phyloP scores from a whole-genome alignment of 2,888 invertebrate genomes.

The Hartigia nigra region DNA sequence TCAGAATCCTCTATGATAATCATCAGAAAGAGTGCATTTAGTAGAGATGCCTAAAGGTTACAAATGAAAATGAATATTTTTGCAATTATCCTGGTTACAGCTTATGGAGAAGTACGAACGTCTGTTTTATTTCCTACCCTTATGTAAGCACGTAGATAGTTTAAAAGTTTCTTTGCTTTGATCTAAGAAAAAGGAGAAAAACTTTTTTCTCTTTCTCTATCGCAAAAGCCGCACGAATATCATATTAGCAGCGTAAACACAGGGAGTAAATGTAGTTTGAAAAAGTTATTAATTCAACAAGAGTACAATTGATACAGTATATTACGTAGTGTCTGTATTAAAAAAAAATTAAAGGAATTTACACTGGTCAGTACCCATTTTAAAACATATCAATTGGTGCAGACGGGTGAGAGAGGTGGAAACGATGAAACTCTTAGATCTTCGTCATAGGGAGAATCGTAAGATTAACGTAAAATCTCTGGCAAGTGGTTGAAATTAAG shows the following conservation, averaged over 20 bases:
- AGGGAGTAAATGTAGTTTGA: neutral
- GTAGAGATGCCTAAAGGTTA: neutral
- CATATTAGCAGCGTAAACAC: neutral
- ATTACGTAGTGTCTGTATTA: too few species aligned
- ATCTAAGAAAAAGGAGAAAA: neutral
- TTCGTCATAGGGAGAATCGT: neutral
- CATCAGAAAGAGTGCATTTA: neutral
- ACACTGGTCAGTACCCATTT: neutral
- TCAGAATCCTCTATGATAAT: neutral
- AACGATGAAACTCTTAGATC: neutral
- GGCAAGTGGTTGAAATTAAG: conserved; percentile 39
- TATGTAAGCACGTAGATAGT: neutral
- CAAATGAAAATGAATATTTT: neutral
- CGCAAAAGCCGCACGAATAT: neutral
- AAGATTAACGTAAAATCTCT: conserved; percentile 29
- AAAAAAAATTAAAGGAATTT: neutral
- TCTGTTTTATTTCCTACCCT: neutral
- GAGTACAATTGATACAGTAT: too few species aligned
- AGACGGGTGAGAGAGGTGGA: neutral
- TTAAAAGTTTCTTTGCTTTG: neutral
- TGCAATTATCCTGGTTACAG: neutral
- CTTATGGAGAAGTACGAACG: neutral
- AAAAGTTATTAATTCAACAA: neutral
- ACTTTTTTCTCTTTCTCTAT: neutral
- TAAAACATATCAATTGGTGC: neutral